phyloP scores from a whole-genome alignment of 2,888 invertebrate species.

The Labia minor region DNA sequence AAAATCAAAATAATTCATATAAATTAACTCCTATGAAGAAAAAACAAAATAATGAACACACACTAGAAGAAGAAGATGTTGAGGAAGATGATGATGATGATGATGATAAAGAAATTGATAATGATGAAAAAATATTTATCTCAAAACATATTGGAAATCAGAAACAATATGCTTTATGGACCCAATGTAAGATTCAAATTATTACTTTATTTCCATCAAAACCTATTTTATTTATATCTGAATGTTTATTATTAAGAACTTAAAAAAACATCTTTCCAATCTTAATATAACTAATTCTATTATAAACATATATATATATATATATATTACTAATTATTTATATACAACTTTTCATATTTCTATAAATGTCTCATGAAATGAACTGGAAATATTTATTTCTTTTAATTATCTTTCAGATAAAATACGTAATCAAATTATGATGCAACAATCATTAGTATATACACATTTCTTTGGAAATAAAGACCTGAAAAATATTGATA shows the following conservation, averaged over 20 bases:
- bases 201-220: no score
- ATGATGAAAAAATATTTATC: constrained; percentile 22
- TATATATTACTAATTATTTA: no score
- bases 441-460: neutral
- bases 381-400: neutral
- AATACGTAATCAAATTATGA: neutral
- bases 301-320: no score
- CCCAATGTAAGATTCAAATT: neutral
- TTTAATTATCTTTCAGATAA: neutral
- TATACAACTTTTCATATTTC: no score
- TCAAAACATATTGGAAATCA: neutral
- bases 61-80: constrained; percentile 29
- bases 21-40: neutral
- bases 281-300: no score
- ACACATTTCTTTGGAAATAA: neutral
- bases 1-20: neutral
- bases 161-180: neutral
- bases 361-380: no score
- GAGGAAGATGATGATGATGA: constrained; percentile 33
- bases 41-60: neutral
- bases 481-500: no score
- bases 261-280: no score
- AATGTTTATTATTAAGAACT: no score
- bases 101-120: constrained; percentile 32
- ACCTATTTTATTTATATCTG: no score